Evolutionary conservation across 2,888 invertebrate species (phyloP), one percentile per base, ranked within the genome.

Genomic region (Chromoteleia sp.): DNA sequence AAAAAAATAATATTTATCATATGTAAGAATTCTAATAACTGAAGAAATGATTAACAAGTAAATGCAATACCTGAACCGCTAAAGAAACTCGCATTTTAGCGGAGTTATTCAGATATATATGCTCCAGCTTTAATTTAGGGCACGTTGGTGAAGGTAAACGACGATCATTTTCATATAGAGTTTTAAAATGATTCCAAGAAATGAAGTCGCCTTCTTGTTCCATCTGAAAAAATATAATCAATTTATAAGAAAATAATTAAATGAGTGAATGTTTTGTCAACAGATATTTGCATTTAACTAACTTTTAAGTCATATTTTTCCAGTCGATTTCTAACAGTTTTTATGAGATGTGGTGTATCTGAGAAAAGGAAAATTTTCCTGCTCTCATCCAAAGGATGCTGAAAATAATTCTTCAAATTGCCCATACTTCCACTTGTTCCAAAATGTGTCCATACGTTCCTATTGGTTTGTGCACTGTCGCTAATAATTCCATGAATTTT

Each of bases 271-370:
- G n/a, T n/a, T n/a, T n/a, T n/a, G n/a, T n/a, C n/a, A n/a, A n/a
- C n/a, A n/a, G n/a, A n/a, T n/a, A n/a, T n/a, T n/a, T 21, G n/a
- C 12, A 48, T 48, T 19, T 19, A 10, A 25, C 48, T 30, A 21
- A 70, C 52, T 36, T 58, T 70, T 41, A 73, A 61, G n/a, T 73
- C 39, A 36, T 36, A 19, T 56, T 81, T 78, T 14, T 70, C 45
- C 15, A 81, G 36, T 7, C 84, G 79, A 75, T 86, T 85, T 39
- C 85, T 56, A 41, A 85, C 78, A 29, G 79, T 83, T 56, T 86
- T 85, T 7, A 85, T 73, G 1, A 86, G 67, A 52, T 85, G 86
- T 10, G 86, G 83, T 7, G 41, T 43, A 17, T 43, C 41, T 3
- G 41, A 43, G 12, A 43, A 17, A 7, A 43, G 0, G 2, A 17